These are phyloP conservation scores for Euschistus heros DNA, from an alignment of 1,140 invertebrate genomes.

Conservation along the genomic window DNA sequence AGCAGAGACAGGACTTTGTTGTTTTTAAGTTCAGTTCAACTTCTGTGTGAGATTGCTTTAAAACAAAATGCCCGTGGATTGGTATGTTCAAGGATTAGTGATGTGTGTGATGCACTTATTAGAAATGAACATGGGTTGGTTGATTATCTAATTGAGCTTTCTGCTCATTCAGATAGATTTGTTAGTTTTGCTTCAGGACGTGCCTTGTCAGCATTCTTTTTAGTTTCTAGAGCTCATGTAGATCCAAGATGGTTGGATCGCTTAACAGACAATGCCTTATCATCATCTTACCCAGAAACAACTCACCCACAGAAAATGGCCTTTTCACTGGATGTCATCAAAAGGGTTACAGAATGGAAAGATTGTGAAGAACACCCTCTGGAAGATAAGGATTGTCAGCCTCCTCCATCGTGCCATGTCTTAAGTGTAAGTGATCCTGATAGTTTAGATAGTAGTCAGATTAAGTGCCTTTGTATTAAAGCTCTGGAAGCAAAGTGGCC, in stretches of 20 bases:
- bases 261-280: conserved; percentile 39
- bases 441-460: conserved; percentile 59
- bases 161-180: conserved; percentile 64
- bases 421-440: conserved; percentile 62
- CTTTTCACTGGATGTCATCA: conserved; percentile 72
- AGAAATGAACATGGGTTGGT: conserved; percentile 69
- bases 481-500: conserved; percentile 73
- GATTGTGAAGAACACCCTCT: conserved; percentile 69
- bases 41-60: conserved; percentile 71
- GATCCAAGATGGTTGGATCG: conserved; percentile 67
- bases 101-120: conserved; percentile 66
- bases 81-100: conserved; percentile 64
- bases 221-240: conserved; percentile 67
- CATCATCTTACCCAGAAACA: conserved; percentile 40
- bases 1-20: conserved; percentile 56
- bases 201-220: conserved; percentile 68
- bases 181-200: conserved; percentile 66
- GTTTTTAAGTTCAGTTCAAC: conserved; percentile 68
- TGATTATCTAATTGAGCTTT: conserved; percentile 67
- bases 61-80: conserved; percentile 69
- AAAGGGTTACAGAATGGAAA: conserved; percentile 76
- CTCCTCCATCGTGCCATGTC: conserved; percentile 44
- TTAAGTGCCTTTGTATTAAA: conserved; percentile 75
- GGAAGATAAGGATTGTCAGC: conserved; percentile 45
- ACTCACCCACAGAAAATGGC: conserved; percentile 63